Conservation (phyloP, 1,140 invertebrate species). For the Thaumatotibia leucotreta region DNA sequence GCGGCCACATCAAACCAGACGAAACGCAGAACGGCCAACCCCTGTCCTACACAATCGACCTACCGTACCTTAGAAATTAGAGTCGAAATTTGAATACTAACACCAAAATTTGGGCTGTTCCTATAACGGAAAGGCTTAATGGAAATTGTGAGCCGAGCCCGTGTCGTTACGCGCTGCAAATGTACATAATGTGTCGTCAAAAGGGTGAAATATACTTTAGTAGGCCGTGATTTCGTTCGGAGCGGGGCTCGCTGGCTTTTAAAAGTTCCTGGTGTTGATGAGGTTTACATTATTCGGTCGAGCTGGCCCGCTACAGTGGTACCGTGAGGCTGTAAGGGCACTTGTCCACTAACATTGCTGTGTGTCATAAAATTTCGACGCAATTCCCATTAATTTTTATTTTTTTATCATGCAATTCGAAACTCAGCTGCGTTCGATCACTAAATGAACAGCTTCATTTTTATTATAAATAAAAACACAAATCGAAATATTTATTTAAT, state of each 20-base stretch:
- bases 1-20: conserved; percentile 28
- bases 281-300: conserved; percentile 31
- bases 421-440: too few species aligned
- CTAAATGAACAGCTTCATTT: too few species aligned
- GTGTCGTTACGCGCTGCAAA: conserved; percentile 71
- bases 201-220: conserved; percentile 74
- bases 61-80: conserved; percentile 18
- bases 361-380: neutral
- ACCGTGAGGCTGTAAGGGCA: neutral
- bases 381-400: neutral
- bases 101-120: conserved; percentile 42
- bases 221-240: conserved; percentile 60
- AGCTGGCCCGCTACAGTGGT: neutral
- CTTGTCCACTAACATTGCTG: neutral
- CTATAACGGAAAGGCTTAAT: conserved; percentile 47
- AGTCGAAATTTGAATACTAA: conserved; percentile 32
- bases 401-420: neutral
- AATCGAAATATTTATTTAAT: too few species aligned
- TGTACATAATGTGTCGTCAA: conserved; percentile 74
- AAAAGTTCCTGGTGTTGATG: conserved; percentile 44
- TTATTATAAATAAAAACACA: too few species aligned
- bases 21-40: conserved; percentile 16
- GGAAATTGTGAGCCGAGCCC: conserved; percentile 72
- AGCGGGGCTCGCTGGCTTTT: conserved; percentile 52
- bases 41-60: conserved; percentile 20